These are phyloP conservation scores for Probaryconus sp. DNA, from an alignment of 1,140 invertebrate genomes.

Conservation along the genomic window DNA sequence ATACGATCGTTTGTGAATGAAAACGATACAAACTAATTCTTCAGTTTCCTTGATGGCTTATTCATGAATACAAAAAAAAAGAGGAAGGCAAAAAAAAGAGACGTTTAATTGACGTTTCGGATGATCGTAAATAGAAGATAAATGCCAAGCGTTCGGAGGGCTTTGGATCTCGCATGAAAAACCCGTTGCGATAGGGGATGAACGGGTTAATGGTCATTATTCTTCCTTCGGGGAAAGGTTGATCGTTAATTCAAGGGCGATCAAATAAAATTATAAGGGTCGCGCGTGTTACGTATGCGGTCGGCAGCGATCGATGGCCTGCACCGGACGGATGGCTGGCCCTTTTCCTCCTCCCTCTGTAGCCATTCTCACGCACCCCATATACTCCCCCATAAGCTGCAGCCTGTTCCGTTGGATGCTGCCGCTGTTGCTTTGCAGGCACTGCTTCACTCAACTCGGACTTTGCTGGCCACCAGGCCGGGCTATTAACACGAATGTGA, in stretches of 20 bases:
- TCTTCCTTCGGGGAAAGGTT: conserved; percentile 56
- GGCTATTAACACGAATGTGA: conserved; percentile 67
- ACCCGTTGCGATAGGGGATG: conserved; percentile 29
- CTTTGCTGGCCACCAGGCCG: conserved; percentile 58
- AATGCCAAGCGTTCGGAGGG: conserved; percentile 35
- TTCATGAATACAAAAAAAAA: conserved; percentile 32
- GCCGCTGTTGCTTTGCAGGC: background rate
- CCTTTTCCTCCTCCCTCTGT: conserved; percentile 51
- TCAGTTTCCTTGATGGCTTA: conserved; percentile 21
- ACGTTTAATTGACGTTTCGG: conserved; percentile 48
- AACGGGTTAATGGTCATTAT: conserved; percentile 59
- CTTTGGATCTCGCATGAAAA: conserved; percentile 50
- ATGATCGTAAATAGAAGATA: conserved; percentile 43
- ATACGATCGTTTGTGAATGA: conserved; percentile 23
- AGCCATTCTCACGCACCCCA: conserved; percentile 55
- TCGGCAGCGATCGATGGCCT: conserved; percentile 57
- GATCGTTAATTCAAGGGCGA: conserved; percentile 61
- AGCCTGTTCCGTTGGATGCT: conserved; percentile 26
- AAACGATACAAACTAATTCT: conserved; percentile 25
- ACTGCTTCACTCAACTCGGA: too few species aligned
- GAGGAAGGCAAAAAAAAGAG: conserved; percentile 5
- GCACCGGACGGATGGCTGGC: conserved; percentile 53
- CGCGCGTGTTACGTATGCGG: conserved; percentile 54
- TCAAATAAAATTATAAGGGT: conserved; percentile 64
- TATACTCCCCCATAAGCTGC: conserved; percentile 44